Evolutionary conservation across 1,140 invertebrate species (phyloP).

Genomic region (Armadillidium nasatum): DNA sequence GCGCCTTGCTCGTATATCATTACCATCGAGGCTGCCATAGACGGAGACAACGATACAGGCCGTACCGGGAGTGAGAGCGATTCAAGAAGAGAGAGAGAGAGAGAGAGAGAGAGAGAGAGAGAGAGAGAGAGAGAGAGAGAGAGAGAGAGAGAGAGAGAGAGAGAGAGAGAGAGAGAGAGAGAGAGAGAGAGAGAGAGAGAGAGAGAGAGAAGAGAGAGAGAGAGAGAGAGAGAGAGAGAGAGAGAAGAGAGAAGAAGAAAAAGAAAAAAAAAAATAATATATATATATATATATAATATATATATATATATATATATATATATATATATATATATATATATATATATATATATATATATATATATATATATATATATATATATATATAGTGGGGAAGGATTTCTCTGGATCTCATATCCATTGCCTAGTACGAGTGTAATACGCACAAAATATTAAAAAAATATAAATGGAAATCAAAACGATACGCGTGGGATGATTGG

Average conservation of each 20-base stretch:
- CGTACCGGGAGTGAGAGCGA: background rate
- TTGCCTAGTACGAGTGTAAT: background rate
- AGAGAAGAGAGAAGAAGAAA: too few relatives aligned
- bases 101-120: constrained; percentile 2
- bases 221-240: too few relatives aligned
- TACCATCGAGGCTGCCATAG: background rate
- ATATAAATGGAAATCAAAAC: too few relatives aligned
- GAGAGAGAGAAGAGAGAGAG: too few relatives aligned
- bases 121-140: constrained; percentile 8
- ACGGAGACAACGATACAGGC: constrained; percentile 1
- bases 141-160: background rate
- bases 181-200: too few relatives aligned
- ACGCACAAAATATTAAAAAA: background rate
- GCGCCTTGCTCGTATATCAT: constrained; percentile 11
- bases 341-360: background rate
- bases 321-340: background rate
- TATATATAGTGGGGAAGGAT: too few relatives aligned
- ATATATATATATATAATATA: constrained; percentile 11
- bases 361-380: background rate
- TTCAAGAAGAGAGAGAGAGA: background rate
- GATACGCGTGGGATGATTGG: too few relatives aligned
- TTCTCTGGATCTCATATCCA: too few relatives aligned
- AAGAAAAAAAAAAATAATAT: too few relatives aligned
- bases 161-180: too few relatives aligned
- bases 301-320: constrained; percentile 15